Conservation (phyloP, 2,113 vertebrate genomes). For the Proterorhinus semilunaris region DNA sequence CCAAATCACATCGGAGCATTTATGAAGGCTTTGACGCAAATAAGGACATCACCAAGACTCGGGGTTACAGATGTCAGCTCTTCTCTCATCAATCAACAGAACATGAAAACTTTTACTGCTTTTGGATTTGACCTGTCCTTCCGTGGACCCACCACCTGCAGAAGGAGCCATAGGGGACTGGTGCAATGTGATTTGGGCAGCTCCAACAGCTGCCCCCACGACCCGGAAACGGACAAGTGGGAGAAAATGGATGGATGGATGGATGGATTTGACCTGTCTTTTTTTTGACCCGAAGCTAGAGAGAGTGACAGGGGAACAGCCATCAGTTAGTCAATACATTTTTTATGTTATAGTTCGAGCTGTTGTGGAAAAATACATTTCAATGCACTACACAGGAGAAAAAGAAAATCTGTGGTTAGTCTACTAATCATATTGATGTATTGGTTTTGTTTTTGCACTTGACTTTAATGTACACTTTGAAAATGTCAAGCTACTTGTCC, state of each 20-base stretch:
- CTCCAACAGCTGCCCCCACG: no score
- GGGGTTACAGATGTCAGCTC: slow-evolving; percentile 42
- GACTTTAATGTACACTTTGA: slow-evolving; percentile 51
- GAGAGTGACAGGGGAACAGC: background rate
- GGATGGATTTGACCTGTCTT: no score
- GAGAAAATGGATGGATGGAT: no score
- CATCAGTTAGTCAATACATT: slow-evolving; percentile 35
- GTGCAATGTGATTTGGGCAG: no score
- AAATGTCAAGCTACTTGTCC: slow-evolving; percentile 46
- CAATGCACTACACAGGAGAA: slow-evolving; percentile 22
- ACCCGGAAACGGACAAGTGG: no score
- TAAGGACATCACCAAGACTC: slow-evolving; percentile 32
- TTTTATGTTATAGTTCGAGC: slow-evolving; percentile 40
- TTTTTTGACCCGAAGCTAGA: no score
- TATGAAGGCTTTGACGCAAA: slow-evolving; percentile 35
- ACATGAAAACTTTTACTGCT: background rate
- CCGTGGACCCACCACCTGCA: no score
- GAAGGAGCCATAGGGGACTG: no score
- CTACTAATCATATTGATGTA: slow-evolving; percentile 44
- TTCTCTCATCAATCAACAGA: slow-evolving; percentile 20
- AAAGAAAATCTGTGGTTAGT: slow-evolving; percentile 41
- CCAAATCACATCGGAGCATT: slow-evolving; percentile 25
- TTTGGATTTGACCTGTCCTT: slow-evolving; percentile 24
- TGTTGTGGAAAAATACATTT: slow-evolving; percentile 27
- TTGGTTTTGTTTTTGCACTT: slow-evolving; percentile 50